A percentile compares a stretch with the other conserved stretches of the same genome.
Conservation (phyloP, 2,797 vertebrate species). For the Labeo calbasu region DNA sequence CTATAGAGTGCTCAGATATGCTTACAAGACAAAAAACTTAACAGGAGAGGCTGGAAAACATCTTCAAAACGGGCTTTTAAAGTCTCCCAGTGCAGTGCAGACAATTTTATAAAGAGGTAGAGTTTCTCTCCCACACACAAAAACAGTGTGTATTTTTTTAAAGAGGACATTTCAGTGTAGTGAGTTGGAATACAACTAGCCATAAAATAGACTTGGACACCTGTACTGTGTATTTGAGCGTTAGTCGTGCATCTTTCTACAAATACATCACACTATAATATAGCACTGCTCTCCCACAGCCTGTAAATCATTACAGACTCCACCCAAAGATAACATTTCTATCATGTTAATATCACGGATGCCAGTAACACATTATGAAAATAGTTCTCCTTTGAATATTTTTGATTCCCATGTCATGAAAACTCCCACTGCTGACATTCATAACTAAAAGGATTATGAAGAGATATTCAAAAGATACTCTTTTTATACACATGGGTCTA, state of each 20-base stretch:
- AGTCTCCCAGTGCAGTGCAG: neutral
- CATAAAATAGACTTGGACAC: constrained; percentile 42
- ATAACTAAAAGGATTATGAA: constrained; percentile 32
- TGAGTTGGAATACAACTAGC: constrained; percentile 28
- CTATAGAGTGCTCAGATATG: constrained; percentile 31
- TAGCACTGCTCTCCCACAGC: constrained; percentile 19
- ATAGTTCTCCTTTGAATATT: constrained; percentile 26
- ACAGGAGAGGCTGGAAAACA: neutral
- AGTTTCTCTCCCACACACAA: neutral
- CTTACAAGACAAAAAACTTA: neutral
- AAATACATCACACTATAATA: constrained; percentile 39
- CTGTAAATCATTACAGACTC: constrained; percentile 39
- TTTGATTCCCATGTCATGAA: constrained; percentile 20
- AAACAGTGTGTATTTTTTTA: neutral
- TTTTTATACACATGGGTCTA: constrained; percentile 7
- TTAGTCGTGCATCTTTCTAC: neutral
- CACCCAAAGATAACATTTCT: constrained; percentile 37
- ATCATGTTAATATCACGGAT: constrained; percentile 50
- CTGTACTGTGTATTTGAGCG: constrained; percentile 1
- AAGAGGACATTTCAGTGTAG: constrained; percentile 10
- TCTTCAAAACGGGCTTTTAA: neutral
- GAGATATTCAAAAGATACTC: constrained; percentile 22
- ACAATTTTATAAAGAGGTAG: neutral
- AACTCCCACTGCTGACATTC: constrained; percentile 33
- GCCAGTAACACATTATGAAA: constrained; percentile 31